These are phyloP conservation scores for Urocolius indicus DNA, from an alignment of 2,113 vertebrate genomes.

Conservation along the genomic window DNA sequence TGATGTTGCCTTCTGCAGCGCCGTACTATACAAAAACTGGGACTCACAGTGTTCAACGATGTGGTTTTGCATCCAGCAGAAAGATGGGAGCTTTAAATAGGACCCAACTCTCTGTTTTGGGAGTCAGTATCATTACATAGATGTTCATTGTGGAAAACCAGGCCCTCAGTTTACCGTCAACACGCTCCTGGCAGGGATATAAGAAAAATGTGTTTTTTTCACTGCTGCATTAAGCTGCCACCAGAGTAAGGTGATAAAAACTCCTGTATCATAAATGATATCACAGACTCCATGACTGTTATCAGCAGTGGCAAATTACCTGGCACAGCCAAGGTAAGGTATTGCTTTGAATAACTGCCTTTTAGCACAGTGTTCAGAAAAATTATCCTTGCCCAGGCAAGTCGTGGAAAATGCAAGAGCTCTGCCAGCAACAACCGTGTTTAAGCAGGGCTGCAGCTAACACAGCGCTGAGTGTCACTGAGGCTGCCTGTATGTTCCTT, in stretches of 20 bases:
- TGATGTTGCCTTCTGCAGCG: rapidly evolving
- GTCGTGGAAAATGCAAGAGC: not conserved
- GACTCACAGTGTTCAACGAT: not conserved
- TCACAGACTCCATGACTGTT: not conserved
- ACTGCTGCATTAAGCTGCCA: not conserved
- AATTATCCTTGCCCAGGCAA: not conserved
- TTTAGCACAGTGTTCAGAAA: constrained; percentile 27
- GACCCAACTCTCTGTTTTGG: not conserved
- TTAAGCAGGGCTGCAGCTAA: not conserved
- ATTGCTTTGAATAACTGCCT: constrained; percentile 2
- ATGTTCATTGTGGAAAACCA: not conserved
- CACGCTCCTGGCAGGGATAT: rapidly evolving
- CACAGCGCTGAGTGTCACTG: rapidly evolving
- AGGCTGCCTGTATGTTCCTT: not conserved
- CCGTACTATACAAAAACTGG: rapidly evolving
- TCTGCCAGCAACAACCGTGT: constrained; percentile 5
- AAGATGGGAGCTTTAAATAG: not conserved
- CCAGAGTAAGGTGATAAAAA: not conserved
- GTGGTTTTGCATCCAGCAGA: not conserved
- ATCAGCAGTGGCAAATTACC: constrained; percentile 49
- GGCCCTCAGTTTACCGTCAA: not conserved
- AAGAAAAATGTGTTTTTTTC: not conserved
- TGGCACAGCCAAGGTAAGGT: constrained; percentile 8
- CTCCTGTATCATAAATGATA: not conserved
- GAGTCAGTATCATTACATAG: not conserved